Evolutionary conservation across 2,113 vertebrate species (phyloP), one percentile per base, ranked within the genome.

Genomic region (Andinoacara biseriatus): DNA sequence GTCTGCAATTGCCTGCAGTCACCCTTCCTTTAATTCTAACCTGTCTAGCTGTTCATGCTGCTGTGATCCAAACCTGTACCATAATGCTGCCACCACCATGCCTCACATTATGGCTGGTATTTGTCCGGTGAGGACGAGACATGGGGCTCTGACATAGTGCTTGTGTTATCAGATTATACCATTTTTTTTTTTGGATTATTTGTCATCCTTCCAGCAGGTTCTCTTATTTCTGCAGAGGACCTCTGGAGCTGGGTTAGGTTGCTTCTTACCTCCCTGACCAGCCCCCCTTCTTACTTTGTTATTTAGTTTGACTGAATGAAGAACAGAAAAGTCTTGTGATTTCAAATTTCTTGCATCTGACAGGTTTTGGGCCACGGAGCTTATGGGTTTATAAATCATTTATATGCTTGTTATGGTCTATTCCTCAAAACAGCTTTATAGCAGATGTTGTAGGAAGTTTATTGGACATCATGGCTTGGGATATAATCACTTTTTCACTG

Each of bases 301-400:
- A 46, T 46, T 67, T 46, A 18, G 3, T 67, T 67, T 67, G 14
- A 67, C 22, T 46, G 43, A 67, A 67, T 46, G 63, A 0, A 18
- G 22, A 67, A 67, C 22, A 22, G 24, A 69, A 69, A 49, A 20
- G 5, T 49, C 46, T 49, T 69, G 63, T 65, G 40, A 35, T 69
- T 49, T 69, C 65, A 69, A 10, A 69, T 49, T 69, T 69, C 43
- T 29, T 49, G 40, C 40, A 29, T 49, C 43, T 69, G 24, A 11
- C 40, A 49, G 0, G 24, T 69, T 69, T 69, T 29, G 0, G 5
- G 43, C 65, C 4, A 1, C 40, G 49, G 65, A 11, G 65, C 0
- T 49, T 69, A 40, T 69, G 65, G 24, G 15, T 49, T 69, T 49
- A 69, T 69, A 69, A 69, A 69, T 69, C 24, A 69, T 69, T 49